phyloP scores from a whole-genome alignment of 2,113 vertebrate genomes.

The Ondatra zibethicus region DNA sequence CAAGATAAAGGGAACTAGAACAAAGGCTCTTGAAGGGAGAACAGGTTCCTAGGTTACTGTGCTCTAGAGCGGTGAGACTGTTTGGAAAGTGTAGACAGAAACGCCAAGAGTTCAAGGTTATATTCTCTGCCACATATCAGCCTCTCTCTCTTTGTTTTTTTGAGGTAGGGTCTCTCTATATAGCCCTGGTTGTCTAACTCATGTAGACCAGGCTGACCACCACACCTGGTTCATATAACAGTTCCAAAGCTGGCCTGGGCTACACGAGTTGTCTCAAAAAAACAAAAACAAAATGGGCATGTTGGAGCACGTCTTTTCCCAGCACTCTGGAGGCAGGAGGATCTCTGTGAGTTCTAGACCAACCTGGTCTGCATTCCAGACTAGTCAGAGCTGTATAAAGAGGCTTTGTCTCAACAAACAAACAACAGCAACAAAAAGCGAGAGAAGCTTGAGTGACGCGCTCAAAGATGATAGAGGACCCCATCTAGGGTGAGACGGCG shows the following conservation, averaged over 20 bases:
- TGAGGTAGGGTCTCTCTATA: not conserved
- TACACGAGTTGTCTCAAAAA: not conserved
- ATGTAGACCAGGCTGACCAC: not conserved
- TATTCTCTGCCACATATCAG: not conserved
- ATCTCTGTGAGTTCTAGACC: not conserved
- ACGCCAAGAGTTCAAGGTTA: not conserved
- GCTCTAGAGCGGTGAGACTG: not conserved
- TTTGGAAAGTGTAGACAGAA: not conserved
- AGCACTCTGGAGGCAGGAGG: not conserved
- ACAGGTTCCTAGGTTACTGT: not conserved
- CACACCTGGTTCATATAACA: not conserved
- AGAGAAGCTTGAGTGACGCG: not conserved
- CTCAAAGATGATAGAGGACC: not conserved
- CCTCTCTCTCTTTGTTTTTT: not conserved
- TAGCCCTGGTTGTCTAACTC: not conserved
- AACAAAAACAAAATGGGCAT: not conserved
- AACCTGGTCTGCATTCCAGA: not conserved
- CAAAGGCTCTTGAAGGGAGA: not conserved
- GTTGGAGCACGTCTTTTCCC: not conserved
- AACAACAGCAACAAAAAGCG: not conserved
- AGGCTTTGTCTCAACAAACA: not conserved
- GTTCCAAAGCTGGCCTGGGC: not conserved
- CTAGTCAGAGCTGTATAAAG: not conserved
- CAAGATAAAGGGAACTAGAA: not conserved
- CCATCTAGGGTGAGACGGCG: too few species aligned